Evolutionary conservation across 2,888 invertebrate genomes (phyloP), one percentile per base, ranked within the genome.

Genomic region (Stenolophus ochropezus): DNA sequence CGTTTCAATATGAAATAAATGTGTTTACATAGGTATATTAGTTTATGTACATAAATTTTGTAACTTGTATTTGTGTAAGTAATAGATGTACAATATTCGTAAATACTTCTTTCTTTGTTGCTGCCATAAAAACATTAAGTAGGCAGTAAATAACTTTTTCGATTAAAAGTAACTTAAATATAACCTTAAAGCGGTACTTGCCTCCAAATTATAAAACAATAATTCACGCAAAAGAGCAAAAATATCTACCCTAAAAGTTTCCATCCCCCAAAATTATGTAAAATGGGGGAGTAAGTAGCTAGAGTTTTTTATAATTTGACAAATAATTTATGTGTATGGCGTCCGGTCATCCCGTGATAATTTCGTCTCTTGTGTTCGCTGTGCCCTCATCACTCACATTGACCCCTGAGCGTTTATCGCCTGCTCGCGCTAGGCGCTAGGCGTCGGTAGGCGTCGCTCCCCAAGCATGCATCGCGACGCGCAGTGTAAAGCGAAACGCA

Each of bases 241-340:
- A 61, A 61, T 61, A 61, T 61, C 25, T 61, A 21, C 14, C 61
- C 25, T 61, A 25, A 61, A 53, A 61, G 25, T 23, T 61, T 61
- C 25, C 25, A 61, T 61, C 23, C 58, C 51, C 58, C 58, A 58
- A 14, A 58, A 58, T 61, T 25, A 61, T 61, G 23, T 61, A 25
- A 56, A 61, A 25, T 23, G 61, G 25, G 61, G 61, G 25, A 58
- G 58, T 58, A 58, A 58, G 58, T 58, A 58, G 58, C 58, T 61
- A 61, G n/a, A 61, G 8, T 61, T 25, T 71, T 71, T 71, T 42
- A 71, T 71, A 71, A 71, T 71, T 71, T 71, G 21, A 61, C 61
- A 47, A 42, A 71, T 42, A 71, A 71, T 71, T 71, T 71, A 71
- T 71, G 42, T 71, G 71, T 47, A 71, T 71, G 42, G 47, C 42